Base-by-base conservation (phyloP, 2,888 invertebrate genomes). In the Phrixothrix hirtus region DNA sequence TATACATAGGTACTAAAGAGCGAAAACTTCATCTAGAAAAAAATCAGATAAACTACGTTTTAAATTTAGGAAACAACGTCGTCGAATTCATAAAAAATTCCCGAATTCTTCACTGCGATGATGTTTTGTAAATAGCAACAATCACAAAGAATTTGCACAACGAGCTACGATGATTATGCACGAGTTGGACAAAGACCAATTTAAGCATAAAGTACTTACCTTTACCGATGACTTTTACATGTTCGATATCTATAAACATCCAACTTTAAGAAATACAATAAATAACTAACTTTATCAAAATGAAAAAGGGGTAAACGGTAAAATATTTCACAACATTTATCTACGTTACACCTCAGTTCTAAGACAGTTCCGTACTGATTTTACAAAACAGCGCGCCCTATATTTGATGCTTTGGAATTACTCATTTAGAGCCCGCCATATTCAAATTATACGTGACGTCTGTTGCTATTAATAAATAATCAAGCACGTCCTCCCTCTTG, bases 321-420 rank as follows among this genome's bases (percentile, higher is more conserved):
- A 59, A 54, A 51, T 55, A 57, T 62, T 63, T 59, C 59, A 60
- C 58, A 58, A 68, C 71, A 69, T 70, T 66, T 68, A 71, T 68
- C 67, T 68, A 67, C 69, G 68, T 67, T 67, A 60, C 61, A 60
- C 59, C 64, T 34, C 39, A 36, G 15, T 9, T 42, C 41, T 36
- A 12, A 15, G 37, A 21, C 34, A 30, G 39, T 35, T 52, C 41
- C 42, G 42, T 42, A 52, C 52, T 52, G 46, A 52, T 45, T 50
- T 52, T 52, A 30, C 15, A 10, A 13, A 6, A 11, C 25, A 46
- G 27, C 52, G 52, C 52, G 13, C 39, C 39, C 48, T 48, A 25
- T 30, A 6, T n/a, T 7, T 14, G 21, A 7, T 26, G 25, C 25
- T 26, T 38, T 12, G n/a, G 7, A 12, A 4, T 12, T 21, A 14